Conservation (phyloP, 2,888 invertebrate species). For the Steinernema carpocapsae region DNA sequence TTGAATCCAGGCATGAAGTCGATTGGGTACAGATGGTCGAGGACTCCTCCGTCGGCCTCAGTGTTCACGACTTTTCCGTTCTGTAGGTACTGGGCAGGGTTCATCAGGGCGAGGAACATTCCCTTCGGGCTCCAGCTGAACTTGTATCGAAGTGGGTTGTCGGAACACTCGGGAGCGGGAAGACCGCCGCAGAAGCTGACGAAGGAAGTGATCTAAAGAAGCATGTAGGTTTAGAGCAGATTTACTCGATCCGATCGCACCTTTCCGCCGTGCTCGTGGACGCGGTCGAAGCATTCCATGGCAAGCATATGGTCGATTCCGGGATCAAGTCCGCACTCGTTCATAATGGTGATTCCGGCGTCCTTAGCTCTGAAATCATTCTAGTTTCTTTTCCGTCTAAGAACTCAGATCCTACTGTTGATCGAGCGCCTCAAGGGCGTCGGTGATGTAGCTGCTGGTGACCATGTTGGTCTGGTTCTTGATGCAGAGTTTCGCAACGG, state of each 20-base stretch:
- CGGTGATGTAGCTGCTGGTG: constrained; percentile 90
- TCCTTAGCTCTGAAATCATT: constrained; percentile 77
- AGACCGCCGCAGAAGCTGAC: constrained; percentile 95
- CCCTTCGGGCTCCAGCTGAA: constrained; percentile 97
- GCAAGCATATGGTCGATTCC: constrained; percentile 98
- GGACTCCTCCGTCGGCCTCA: constrained; percentile 83
- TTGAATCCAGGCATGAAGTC: constrained; percentile 95
- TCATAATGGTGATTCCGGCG: constrained; percentile 89
- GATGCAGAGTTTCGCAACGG: constrained; percentile 84
- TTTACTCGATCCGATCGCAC: constrained; percentile 57
- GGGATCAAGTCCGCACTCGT: constrained; percentile 96
- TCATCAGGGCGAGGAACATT: constrained; percentile 86
- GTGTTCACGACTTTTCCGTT: constrained; percentile 87
- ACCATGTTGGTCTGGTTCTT: constrained; percentile 87
- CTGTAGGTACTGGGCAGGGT: constrained; percentile 84
- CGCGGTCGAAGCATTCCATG: constrained; percentile 92
- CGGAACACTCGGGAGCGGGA: constrained; percentile 93
- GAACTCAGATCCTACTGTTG: constrained; percentile 50
- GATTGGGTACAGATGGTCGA: constrained; percentile 81
- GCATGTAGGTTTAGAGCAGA: background rate
- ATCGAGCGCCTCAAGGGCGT: constrained; percentile 77
- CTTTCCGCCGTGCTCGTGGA: constrained; percentile 82
- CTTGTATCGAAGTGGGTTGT: constrained; percentile 81
- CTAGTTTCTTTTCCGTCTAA: background rate
- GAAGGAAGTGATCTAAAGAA: constrained; percentile 81